Base-by-base conservation (phyloP, 2,113 vertebrate genomes). In the Synchiropus splendidus region DNA sequence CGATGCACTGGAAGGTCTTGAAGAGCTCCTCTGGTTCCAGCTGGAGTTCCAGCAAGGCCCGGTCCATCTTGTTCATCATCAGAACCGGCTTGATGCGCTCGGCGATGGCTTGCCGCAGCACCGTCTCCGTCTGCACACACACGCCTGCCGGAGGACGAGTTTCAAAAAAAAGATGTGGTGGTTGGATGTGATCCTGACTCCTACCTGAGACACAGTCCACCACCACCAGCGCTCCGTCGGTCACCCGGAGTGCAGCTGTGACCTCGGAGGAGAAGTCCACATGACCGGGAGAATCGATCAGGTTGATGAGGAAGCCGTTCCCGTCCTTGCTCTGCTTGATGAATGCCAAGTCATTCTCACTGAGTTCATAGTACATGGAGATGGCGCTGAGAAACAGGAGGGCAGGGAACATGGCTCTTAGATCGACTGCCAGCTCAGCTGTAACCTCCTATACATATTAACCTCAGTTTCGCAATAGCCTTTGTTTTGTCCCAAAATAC, bases 21-120 rank as follows among this genome's bases (percentile, higher is more conserved):
- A 84, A 98, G 8, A 98, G 86, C 59, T 90, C 89, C 30, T 97
- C 93, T 0, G 90, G 81, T 4, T 86, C 79, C 74, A 97, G 84
- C 79, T 97, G 94, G 65, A 97, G 85, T 77, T 98, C 93, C 1
- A 98, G 81, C 58, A 97, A 71, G 0, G 93, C 93, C 0, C 90
- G 83, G 82, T 97, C 93, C 93, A 98, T 98, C 74, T 98, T 97
- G 73, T 97, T 97, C 91, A 98, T 97, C 94, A 97, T 98, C 58
- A 98, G 80, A 12, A 97, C 92, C 0, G 93, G 92, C 42, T 92
- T 94, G 79, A 98, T 97, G 45, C 93, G 85, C 77, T 97, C 92
- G 0, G 89, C 92, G 1, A 97, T 96, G 36, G 93, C 93, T 82
- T 96, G 93, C 1, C 92, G 87, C 69, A 98, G 83, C 37, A 97